A percentile compares a stretch with the other conserved stretches of the same genome.
These are phyloP conservation scores for Bactericera cockerelli DNA, from an alignment of 1,140 invertebrate genomes.

Conservation along the genomic window DNA sequence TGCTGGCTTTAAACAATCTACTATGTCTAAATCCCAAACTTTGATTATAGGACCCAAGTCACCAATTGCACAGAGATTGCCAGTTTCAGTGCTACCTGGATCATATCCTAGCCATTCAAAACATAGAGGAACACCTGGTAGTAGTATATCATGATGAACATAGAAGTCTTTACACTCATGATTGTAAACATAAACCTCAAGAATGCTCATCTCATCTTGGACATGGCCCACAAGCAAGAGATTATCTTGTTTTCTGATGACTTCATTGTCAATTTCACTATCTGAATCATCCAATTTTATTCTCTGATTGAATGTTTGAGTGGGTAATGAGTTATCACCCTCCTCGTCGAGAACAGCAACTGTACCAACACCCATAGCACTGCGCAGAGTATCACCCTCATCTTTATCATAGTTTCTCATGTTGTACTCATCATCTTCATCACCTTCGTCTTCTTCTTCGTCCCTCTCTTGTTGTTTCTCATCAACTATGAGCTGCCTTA, in stretches of 20 bases:
- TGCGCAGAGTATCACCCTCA: constrained; percentile 12
- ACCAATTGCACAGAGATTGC: constrained; percentile 80
- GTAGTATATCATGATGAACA: constrained; percentile 80
- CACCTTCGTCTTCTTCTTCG: constrained; percentile 42
- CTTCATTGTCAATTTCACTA: constrained; percentile 80
- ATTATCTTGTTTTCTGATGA: constrained; percentile 80
- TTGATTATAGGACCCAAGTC: constrained; percentile 82
- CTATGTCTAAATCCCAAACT: constrained; percentile 88
- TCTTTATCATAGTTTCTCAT: constrained; percentile 27
- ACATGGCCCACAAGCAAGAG: constrained; percentile 77
- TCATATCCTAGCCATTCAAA: constrained; percentile 86
- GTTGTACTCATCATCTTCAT: constrained; percentile 34
- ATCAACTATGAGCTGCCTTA: constrained; percentile 15
- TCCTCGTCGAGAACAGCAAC: constrained; percentile 29
- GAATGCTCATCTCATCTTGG: constrained; percentile 60
- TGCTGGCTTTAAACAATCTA: constrained; percentile 74
- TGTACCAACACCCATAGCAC: constrained; percentile 6
- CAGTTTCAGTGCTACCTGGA: constrained; percentile 34
- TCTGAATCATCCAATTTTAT: constrained; percentile 45
- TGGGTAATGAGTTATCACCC: constrained; percentile 26
- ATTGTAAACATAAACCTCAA: constrained; percentile 89
- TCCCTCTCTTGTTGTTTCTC: constrained; percentile 32
- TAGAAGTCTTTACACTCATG: constrained; percentile 74
- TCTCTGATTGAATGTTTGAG: constrained; percentile 24
- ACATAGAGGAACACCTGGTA: constrained; percentile 76